Conservation (phyloP, 64 coral and sea anemone genomes). For the Montipora foliosa region DNA sequence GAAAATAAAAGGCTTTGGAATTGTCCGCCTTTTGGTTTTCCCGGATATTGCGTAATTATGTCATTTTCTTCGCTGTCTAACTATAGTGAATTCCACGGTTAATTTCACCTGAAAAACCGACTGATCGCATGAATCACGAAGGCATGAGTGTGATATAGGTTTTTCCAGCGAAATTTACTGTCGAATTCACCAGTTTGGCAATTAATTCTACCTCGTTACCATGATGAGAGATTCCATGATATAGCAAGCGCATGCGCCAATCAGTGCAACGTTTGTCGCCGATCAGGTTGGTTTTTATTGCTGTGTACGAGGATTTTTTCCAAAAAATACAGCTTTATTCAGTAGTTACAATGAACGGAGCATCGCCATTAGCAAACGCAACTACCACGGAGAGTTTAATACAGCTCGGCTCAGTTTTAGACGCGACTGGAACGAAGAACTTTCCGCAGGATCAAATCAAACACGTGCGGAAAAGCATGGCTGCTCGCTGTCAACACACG, state of each 20-base stretch:
- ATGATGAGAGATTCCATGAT: slow-evolving; percentile 55
- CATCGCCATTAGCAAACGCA: slow-evolving; percentile 5
- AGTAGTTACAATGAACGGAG: neutral
- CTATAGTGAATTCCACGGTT: too few relatives aligned
- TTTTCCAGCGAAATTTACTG: too few relatives aligned
- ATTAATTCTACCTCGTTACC: slow-evolving; percentile 4
- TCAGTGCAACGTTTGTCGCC: slow-evolving; percentile 37
- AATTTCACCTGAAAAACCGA: too few relatives aligned
- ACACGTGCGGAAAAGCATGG: neutral
- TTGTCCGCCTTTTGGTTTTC: too few relatives aligned
- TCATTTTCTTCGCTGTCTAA: too few relatives aligned
- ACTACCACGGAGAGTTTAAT: neutral
- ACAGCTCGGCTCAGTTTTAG: neutral
- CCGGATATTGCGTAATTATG: too few relatives aligned
- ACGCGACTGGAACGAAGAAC: slow-evolving; percentile 2
- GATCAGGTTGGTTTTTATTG: neutral
- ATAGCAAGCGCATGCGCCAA: slow-evolving; percentile 72
- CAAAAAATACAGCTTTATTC: neutral
- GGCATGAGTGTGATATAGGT: too few relatives aligned
- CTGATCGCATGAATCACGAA: too few relatives aligned
- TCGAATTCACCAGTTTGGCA: too few relatives aligned
- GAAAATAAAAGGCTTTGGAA: too few relatives aligned
- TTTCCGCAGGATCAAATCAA: neutral
- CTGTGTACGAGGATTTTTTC: neutral
- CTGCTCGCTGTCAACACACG: neutral